phyloP scores from a whole-genome alignment of 2,113 vertebrate species.

The Ciconia boyciana region DNA sequence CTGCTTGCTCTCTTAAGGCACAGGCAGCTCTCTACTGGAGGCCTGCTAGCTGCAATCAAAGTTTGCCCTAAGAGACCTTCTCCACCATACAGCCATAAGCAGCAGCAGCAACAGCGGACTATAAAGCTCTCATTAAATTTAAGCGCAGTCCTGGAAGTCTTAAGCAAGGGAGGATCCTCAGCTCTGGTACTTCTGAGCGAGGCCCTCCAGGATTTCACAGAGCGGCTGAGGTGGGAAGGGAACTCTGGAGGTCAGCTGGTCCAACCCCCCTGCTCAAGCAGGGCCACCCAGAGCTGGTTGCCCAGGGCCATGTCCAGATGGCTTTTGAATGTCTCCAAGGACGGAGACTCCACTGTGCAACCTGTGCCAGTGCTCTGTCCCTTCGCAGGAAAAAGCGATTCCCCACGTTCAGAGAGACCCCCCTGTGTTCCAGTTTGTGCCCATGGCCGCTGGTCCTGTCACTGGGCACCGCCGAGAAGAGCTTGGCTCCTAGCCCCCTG shows the following conservation, averaged over 20 bases:
- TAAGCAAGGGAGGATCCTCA: neutral
- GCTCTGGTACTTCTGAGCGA: neutral
- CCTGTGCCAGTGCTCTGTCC: neutral
- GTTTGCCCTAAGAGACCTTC: conserved; percentile 11
- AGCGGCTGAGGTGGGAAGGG: neutral
- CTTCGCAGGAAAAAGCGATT: neutral
- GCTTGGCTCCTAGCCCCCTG: neutral
- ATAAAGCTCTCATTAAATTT: neutral
- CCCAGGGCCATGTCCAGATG: rapidly evolving
- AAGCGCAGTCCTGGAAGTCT: neutral
- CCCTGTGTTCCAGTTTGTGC: neutral
- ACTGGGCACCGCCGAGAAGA: neutral
- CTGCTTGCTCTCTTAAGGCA: conserved; percentile 30
- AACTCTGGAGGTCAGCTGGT: no score
- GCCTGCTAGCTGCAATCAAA: conserved; percentile 30
- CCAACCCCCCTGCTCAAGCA: neutral
- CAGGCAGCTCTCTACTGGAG: conserved; percentile 32
- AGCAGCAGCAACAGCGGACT: neutral
- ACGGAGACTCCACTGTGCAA: rapidly evolving
- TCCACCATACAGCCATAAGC: neutral
- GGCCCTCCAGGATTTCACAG: neutral
- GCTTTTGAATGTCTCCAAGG: neutral
- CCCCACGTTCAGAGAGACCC: neutral
- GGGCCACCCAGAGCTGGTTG: neutral
- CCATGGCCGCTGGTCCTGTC: rapidly evolving